These are phyloP conservation scores for Eudyptes chrysolophus DNA, from an alignment of 2,113 vertebrate genomes.

Conservation along the genomic window DNA sequence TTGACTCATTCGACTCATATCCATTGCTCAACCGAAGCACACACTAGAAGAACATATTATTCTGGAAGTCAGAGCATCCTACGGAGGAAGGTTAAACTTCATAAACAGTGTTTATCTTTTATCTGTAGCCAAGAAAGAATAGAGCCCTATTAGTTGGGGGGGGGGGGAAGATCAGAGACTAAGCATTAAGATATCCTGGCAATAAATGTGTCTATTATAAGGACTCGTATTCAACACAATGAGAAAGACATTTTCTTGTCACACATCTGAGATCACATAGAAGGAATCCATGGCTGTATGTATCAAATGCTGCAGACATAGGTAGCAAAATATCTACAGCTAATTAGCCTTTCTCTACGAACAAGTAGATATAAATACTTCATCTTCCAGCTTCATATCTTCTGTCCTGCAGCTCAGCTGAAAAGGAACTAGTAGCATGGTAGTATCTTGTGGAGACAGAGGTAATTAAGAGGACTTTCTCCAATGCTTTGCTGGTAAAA, in stretches of 20 bases:
- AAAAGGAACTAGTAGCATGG: not conserved
- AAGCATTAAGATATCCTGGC: not conserved
- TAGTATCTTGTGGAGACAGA: not conserved
- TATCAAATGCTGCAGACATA: not conserved
- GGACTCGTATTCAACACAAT: not conserved
- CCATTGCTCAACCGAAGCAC: not conserved
- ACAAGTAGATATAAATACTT: not conserved
- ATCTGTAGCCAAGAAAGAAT: not conserved
- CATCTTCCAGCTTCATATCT: not conserved
- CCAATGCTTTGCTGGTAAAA: not conserved
- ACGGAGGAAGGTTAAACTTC: not conserved
- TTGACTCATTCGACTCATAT: not conserved
- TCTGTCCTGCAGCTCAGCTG: not conserved
- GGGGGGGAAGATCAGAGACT: not conserved
- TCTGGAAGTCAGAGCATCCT: not conserved
- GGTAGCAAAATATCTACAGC: not conserved
- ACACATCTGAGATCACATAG: fast-evolving
- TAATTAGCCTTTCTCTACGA: not conserved
- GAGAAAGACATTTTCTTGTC: not conserved
- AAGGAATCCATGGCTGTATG: not conserved
- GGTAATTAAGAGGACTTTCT: not conserved
- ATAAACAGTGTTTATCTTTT: not conserved
- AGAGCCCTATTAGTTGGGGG: not conserved
- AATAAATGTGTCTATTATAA: not conserved
- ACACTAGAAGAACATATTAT: not conserved